Base-by-base conservation (phyloP, 2,888 invertebrate genomes). In the Smittia sp. region DNA sequence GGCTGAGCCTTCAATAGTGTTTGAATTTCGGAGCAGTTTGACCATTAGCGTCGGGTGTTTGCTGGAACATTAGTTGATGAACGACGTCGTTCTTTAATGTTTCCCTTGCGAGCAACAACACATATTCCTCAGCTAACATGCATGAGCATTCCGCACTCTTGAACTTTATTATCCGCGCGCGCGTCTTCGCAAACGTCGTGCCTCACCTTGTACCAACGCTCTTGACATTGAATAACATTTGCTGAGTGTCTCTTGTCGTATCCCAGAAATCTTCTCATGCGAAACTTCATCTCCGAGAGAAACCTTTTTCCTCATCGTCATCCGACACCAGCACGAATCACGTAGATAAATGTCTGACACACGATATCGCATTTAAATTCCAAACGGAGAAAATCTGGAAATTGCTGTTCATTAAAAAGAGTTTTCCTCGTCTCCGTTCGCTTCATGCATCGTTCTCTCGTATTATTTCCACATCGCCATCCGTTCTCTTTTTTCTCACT, bases 291-390 rank as follows among this genome's bases (percentile, higher is more conserved):
- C n/a, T n/a, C 46, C 11, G n/a, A 46, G 15, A 2, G 15, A 46
- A 46, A 46, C 15, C 46, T 46, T 46, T 46, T 15, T 46, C 11
- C 15, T 46, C 15, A 15, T 46, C 46, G 46, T 46, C 46, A 11
- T 46, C 32, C 9, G 32, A 3, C 32, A 32, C 32, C 46, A 46
- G 3, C 46, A 46, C 46, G 46, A 46, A 46, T 46, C 46, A 46
- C 46, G 46, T 46, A 46, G 46, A 46, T 46, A 46, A 46, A 46
- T 46, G 46, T 46, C 46, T 46, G 46, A 46, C 46, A 46, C 46
- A 46, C 46, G 46, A 46, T 46, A 46, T 46, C 46, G 2, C 46
- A 46, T 46, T 46, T 46, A 46, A 46, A 46, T 46, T 46, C 46
- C 15, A 11, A 15, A 46, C 46, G 15, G n/a, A n/a, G 46, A 46